Conservation (phyloP, 2,797 vertebrate species). For the Anomalospiza imberbis region DNA sequence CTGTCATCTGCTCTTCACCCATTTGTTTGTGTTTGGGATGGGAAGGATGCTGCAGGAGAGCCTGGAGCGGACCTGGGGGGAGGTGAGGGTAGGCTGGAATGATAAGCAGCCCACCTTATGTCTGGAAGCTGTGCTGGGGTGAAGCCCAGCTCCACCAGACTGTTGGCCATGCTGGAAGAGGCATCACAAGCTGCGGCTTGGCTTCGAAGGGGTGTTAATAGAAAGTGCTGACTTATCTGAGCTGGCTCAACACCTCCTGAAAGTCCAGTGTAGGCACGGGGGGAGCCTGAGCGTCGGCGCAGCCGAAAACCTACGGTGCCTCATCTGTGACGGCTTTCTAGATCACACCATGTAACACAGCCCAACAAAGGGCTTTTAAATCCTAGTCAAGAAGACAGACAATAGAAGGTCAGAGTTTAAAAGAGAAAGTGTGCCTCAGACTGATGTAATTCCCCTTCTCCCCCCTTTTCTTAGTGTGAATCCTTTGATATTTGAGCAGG, state of each 20-base stretch:
- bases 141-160: not conserved
- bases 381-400: constrained; percentile 59
- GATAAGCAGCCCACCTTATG: not conserved
- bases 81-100: accelerated
- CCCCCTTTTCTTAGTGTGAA: constrained; percentile 49
- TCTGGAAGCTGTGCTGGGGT: accelerated
- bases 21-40: constrained; percentile 41
- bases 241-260: not conserved
- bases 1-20: not conserved
- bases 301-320: not conserved
- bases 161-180: not conserved
- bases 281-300: not conserved
- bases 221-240: constrained; percentile 22
- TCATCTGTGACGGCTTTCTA: not conserved
- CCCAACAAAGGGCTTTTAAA: constrained; percentile 53
- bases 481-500: constrained; percentile 72
- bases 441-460: constrained; percentile 52
- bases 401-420: constrained; percentile 60
- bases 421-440: constrained; percentile 51
- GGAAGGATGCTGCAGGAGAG: not conserved
- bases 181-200: accelerated
- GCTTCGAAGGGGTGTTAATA: not conserved
- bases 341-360: constrained; percentile 33
- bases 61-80: not conserved
- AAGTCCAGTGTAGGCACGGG: not conserved